Evolutionary conservation across 2,113 vertebrate genomes (phyloP), one percentile per base, ranked within the genome.

Genomic region (Cynocephalus volans): DNA sequence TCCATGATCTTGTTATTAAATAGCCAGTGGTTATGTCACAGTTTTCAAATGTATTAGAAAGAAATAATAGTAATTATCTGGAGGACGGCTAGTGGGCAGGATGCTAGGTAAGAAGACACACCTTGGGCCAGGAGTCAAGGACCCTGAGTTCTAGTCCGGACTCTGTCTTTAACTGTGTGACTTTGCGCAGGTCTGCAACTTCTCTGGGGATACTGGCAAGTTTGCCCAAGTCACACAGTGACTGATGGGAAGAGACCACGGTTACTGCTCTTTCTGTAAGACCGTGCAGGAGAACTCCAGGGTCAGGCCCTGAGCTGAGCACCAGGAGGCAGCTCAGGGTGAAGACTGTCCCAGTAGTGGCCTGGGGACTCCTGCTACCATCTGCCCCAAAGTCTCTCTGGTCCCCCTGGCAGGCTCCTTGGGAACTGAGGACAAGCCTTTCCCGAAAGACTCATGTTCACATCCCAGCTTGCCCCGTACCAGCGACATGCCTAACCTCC

Each of bases 271-370:
- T 31, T n/a, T n/a, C 73, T 6, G 9, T 28, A 18, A 48, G 36
- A 75, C 11, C 0, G 0, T 1, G 18, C 11, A 62, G 70, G 19
- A 58, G 13, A 8, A 12, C 48, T 8, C 36, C 6, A 1, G 4
- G 26, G 36, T 13, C 36, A 12, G 41, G 18, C 33, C 36, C 72
- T 50, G 41, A 3, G n/a, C 81, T 9, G 11, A 1, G 62, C 23
- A 17, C 28, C 21, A 10, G 15, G n/a, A 75, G 72, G 50, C 12
- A 4, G 7, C 56, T 60, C 6, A n/a, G 12, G 8, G 54, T 14
- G 0, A 14, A 2, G 23, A 6, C 21, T 1, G 11, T 15, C 65
- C 23, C 56, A 0, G 5, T 26, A 36, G 82, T 4, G 5, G 33
- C 33, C 52, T 21, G 45, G 56, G 31, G 19, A 26, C 19, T n/a